These are phyloP conservation scores for Baccha elongata DNA, from an alignment of 2,888 invertebrate species.

Conservation along the genomic window DNA sequence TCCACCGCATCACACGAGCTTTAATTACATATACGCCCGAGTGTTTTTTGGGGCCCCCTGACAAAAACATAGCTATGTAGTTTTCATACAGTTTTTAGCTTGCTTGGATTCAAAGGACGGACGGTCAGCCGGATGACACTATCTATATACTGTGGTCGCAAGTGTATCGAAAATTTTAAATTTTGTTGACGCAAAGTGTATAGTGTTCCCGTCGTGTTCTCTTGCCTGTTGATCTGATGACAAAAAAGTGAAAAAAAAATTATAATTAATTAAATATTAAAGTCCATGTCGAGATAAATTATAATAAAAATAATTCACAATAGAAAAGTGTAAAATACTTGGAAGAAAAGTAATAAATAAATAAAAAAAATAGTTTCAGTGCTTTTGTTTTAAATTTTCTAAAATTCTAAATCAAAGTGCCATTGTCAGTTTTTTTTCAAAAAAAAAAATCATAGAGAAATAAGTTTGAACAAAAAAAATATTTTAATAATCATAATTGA, in stretches of 20 bases:
- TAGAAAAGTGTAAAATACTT: slow-evolving; percentile 9
- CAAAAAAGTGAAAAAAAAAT: slow-evolving; percentile 7
- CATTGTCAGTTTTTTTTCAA: slow-evolving; percentile 12
- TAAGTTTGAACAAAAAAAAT: slow-evolving; percentile 13
- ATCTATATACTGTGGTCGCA: slow-evolving; percentile 50
- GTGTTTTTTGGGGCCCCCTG: slow-evolving; percentile 48
- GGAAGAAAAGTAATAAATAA: slow-evolving; percentile 15
- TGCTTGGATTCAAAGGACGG: slow-evolving; percentile 61
- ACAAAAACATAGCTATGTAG: slow-evolving; percentile 56
- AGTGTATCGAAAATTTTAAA: slow-evolving; percentile 56
- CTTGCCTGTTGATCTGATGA: slow-evolving; percentile 51
- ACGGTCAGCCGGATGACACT: slow-evolving; percentile 61
- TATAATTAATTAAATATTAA: slow-evolving; percentile 13
- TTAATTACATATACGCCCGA: slow-evolving; percentile 66
- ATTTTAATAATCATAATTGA: background rate
- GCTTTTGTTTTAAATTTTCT: slow-evolving; percentile 4
- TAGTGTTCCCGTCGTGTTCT: slow-evolving; percentile 38
- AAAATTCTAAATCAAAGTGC: slow-evolving; percentile 57
- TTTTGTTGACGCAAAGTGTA: slow-evolving; percentile 47
- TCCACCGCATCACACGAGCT: slow-evolving; percentile 42
- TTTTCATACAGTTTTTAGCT: slow-evolving; percentile 47
- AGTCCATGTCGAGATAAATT: slow-evolving; percentile 28
- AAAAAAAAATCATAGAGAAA: slow-evolving; percentile 27
- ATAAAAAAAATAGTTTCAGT: slow-evolving; percentile 20
- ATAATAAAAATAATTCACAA: background rate